Evolutionary conservation across 23 tunicate species (phyloP), one percentile per base, ranked within the genome.

Genomic region (Aplidium turbinatum): DNA sequence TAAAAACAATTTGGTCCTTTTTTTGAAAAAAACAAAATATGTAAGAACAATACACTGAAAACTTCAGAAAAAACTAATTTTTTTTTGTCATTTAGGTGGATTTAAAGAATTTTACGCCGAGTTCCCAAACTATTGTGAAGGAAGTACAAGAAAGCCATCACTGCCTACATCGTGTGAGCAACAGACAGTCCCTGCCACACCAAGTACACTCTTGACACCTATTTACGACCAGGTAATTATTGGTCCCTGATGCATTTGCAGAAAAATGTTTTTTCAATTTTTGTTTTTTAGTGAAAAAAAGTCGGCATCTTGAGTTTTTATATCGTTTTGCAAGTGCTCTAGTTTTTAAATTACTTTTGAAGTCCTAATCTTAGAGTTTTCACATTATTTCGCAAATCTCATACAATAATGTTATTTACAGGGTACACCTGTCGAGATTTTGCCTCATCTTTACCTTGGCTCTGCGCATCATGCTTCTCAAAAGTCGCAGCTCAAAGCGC

Each of bases 381-480:
- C n/a, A n/a, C n/a, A n/a, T n/a, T 42, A 16, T 9, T 42, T 42
- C 11, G 50, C 16, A 9, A 42, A 42, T 42, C 16, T 42, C 50
- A 11, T 9, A 42, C 50, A 42, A 42, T 9, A 16, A 9, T 54
- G 19, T 16, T 54, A 5, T 30, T 29, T 77, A 24, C 47, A 85
- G 92, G 92, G 92, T 19, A 28, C 67, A 1, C 86, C 92, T 0
- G 92, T 85, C 21, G 77, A 85, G 45, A 85, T 85, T 50, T 34
- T 85, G 21, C 84, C 82, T 25, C 84, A 78, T 30, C 63, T 85
- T 18, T 85, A 68, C 64, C 84, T 85, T 29, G 92, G 92, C 4
- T 85, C 92, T 4, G 92, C 77, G 20, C 63, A 51, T 40, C 92
- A 85, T 63, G 92, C 92, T 22, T 58, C 84, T 1, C 82, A 78